Evolutionary conservation across 2,888 invertebrate genomes (phyloP).

Genomic region (Mimumesa dahlbomi): DNA sequence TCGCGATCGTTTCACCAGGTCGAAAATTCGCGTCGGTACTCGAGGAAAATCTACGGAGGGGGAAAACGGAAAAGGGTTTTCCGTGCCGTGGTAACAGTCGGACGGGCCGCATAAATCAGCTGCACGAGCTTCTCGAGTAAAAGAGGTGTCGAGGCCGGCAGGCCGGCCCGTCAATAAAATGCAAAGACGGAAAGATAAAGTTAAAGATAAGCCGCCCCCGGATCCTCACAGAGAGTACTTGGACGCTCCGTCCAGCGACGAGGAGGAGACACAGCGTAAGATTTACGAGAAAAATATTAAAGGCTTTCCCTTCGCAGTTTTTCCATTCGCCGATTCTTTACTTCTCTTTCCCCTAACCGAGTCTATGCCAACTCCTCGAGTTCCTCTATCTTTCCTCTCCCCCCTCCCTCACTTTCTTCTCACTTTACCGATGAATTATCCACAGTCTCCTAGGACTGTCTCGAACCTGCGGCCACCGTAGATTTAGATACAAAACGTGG

Average conservation of each 20-base stretch:
- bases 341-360: constrained; percentile 1
- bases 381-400: constrained; percentile 7
- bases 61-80: constrained; percentile 28
- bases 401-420: neutral
- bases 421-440: constrained; percentile 11
- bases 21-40: too few relatives aligned
- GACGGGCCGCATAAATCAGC: constrained; percentile 62
- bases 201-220: constrained; percentile 66
- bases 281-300: constrained; percentile 74
- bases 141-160: constrained; percentile 58
- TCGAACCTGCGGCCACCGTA: neutral
- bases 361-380: constrained; percentile 12
- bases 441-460: constrained; percentile 1
- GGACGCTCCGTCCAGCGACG: constrained; percentile 76
- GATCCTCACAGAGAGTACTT: constrained; percentile 76
- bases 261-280: constrained; percentile 62
- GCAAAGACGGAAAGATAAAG: constrained; percentile 73
- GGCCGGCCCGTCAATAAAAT: constrained; percentile 73
- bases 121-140: constrained; percentile 56
- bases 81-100: constrained; percentile 54
- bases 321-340: constrained; percentile 4
- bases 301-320: constrained; percentile 43
- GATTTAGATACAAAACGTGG: constrained; percentile 9
- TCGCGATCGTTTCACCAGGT: too few relatives aligned
- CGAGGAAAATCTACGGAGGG: constrained; percentile 47